These are phyloP conservation scores for Adelosebastes latens DNA, from an alignment of 2,797 vertebrate species.

Conservation along the genomic window DNA sequence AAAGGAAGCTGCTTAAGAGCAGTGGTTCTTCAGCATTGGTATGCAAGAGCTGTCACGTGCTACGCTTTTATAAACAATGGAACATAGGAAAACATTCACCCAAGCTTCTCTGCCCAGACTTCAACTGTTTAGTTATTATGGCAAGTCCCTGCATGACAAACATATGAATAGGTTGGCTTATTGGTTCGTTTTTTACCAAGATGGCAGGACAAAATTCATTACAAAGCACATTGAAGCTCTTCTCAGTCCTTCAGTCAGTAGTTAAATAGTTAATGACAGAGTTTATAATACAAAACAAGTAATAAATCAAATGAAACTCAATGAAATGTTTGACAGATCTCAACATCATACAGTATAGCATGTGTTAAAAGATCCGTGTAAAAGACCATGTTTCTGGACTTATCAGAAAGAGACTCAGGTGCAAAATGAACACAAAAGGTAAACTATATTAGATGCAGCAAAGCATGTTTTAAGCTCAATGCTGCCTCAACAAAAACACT, in stretches of 20 bases:
- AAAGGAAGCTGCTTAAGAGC: conserved; percentile 14
- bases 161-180: not conserved
- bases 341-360: no score
- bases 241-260: not conserved
- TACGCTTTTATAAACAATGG: conserved; percentile 2
- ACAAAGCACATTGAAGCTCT: not conserved
- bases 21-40: conserved; percentile 4
- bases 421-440: not conserved
- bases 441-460: not conserved
- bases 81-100: not conserved
- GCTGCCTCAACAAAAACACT: not conserved
- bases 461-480: not conserved
- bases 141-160: not conserved
- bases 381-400: not conserved
- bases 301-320: not conserved
- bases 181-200: not conserved
- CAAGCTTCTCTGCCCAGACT: not conserved
- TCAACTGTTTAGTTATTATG: not conserved
- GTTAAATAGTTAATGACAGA: not conserved
- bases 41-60: not conserved
- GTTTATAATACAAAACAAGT: not conserved
- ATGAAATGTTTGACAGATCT: not conserved
- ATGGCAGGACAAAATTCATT: not conserved
- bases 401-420: not conserved
- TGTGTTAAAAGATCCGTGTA: no score